Evolutionary conservation across 2,113 vertebrate genomes (phyloP).

Genomic region (Sterrhoptilus dennistouni): DNA sequence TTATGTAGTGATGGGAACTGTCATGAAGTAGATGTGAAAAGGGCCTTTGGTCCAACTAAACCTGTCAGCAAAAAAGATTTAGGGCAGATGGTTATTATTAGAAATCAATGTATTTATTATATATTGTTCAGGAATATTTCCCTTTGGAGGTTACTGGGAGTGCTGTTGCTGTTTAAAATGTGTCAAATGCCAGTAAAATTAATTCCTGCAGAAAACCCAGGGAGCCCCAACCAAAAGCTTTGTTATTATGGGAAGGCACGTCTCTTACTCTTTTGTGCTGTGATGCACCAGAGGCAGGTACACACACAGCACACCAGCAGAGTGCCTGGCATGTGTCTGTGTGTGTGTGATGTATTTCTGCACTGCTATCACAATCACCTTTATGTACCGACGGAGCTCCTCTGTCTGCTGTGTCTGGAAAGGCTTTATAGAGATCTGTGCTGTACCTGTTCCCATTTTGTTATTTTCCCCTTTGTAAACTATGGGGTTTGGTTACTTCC

Average conservation of each 20-base stretch:
- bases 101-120: constrained; percentile 70
- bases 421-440: not conserved
- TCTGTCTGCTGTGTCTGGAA: not conserved
- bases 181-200: constrained; percentile 53
- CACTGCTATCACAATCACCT: not conserved
- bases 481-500: not conserved
- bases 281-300: not conserved
- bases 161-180: constrained; percentile 58
- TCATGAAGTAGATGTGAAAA: constrained; percentile 63
- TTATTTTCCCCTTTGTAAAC: not conserved
- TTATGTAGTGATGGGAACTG: constrained; percentile 68
- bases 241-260: not conserved
- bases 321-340: not conserved
- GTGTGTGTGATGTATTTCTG: not conserved
- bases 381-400: not conserved
- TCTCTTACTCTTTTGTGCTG: not conserved
- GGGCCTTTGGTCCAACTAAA: constrained; percentile 70
- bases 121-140: constrained; percentile 61
- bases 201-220: constrained; percentile 47
- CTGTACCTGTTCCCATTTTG: not conserved
- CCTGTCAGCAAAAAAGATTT: constrained; percentile 64
- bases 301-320: not conserved
- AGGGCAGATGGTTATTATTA: constrained; percentile 67
- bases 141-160: constrained; percentile 53
- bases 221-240: constrained; percentile 12